These are phyloP conservation scores for Diplodus sargus DNA, from an alignment of 2,797 vertebrate species.

Conservation along the genomic window DNA sequence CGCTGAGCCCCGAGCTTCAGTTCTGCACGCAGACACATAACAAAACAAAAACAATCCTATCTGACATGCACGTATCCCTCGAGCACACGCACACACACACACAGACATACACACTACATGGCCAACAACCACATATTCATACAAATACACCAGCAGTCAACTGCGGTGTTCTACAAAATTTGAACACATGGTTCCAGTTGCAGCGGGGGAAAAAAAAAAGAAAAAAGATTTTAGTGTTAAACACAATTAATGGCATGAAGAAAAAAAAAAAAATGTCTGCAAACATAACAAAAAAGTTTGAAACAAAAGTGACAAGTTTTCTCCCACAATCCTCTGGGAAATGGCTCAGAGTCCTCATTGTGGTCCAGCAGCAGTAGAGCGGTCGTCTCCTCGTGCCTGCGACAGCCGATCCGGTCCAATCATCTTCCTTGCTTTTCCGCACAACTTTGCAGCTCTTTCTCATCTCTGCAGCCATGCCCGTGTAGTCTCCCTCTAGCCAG, in stretches of 20 bases:
- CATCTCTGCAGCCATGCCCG: slow-evolving; percentile 55
- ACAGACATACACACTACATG: slow-evolving; percentile 66
- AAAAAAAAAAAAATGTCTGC: slow-evolving; percentile 56
- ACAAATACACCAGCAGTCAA: slow-evolving; percentile 66
- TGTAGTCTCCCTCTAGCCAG: slow-evolving; percentile 51
- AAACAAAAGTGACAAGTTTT: slow-evolving; percentile 64
- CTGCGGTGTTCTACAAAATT: slow-evolving; percentile 64
- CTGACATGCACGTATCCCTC: slow-evolving; percentile 72
- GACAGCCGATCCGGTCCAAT: slow-evolving; percentile 40
- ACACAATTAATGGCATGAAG: slow-evolving; percentile 59
- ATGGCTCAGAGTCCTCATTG: slow-evolving; percentile 76
- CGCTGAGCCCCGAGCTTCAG: slow-evolving; percentile 64
- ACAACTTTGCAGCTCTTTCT: slow-evolving; percentile 38
- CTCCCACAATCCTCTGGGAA: slow-evolving; percentile 75
- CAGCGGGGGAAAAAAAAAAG: slow-evolving; percentile 58
- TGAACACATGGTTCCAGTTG: slow-evolving; percentile 69
- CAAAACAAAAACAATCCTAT: slow-evolving; percentile 61
- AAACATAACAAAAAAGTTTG: slow-evolving; percentile 51
- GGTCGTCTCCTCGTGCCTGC: slow-evolving; percentile 43
- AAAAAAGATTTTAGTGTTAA: slow-evolving; percentile 27
- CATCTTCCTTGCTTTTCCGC: slow-evolving; percentile 18
- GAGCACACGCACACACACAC: slow-evolving; percentile 68
- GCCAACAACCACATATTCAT: slow-evolving; percentile 61
- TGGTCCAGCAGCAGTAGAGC: slow-evolving; percentile 73
- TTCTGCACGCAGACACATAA: slow-evolving; percentile 66